Conservation (phyloP, 2,797 vertebrate genomes). For the Falco biarmicus region DNA sequence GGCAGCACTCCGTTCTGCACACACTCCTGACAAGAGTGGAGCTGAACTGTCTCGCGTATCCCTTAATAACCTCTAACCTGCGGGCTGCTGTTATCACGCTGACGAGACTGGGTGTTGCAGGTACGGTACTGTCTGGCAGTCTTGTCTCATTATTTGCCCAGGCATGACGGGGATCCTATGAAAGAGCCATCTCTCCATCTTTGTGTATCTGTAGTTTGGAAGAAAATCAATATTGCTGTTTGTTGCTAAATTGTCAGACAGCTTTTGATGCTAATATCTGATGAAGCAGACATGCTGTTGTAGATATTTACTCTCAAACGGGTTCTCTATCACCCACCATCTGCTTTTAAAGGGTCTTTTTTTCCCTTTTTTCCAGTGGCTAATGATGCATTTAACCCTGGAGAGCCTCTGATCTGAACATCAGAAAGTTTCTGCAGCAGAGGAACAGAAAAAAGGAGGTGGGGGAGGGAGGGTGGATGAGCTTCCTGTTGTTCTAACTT, state of each 20-base stretch:
- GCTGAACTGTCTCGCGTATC: background rate
- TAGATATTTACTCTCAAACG: slow-evolving; percentile 42
- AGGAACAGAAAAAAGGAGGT: slow-evolving; percentile 25
- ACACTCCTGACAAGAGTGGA: background rate
- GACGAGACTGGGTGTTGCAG: background rate
- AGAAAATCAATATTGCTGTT: slow-evolving; percentile 65
- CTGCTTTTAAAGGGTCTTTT: slow-evolving; percentile 38
- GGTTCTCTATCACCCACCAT: slow-evolving; percentile 51
- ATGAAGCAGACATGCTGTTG: slow-evolving; percentile 43
- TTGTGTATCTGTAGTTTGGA: slow-evolving; percentile 14
- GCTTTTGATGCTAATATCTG: slow-evolving; percentile 71
- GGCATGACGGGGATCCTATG: background rate
- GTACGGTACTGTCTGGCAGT: background rate
- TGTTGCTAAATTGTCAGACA: slow-evolving; percentile 61
- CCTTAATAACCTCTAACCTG: background rate
- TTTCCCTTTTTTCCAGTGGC: background rate
- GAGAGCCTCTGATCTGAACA: slow-evolving; percentile 52
- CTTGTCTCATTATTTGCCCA: background rate
- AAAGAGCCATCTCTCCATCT: slow-evolving; percentile 7
- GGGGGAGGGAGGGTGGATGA: slow-evolving; percentile 15
- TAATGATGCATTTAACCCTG: slow-evolving; percentile 1
- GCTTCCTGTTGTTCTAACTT: slow-evolving; percentile 56
- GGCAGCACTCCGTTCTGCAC: background rate
- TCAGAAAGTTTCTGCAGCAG: slow-evolving; percentile 57
- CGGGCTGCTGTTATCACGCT: background rate